phyloP scores from a whole-genome alignment of 2,888 invertebrate species.

The Trichacis sp. region DNA sequence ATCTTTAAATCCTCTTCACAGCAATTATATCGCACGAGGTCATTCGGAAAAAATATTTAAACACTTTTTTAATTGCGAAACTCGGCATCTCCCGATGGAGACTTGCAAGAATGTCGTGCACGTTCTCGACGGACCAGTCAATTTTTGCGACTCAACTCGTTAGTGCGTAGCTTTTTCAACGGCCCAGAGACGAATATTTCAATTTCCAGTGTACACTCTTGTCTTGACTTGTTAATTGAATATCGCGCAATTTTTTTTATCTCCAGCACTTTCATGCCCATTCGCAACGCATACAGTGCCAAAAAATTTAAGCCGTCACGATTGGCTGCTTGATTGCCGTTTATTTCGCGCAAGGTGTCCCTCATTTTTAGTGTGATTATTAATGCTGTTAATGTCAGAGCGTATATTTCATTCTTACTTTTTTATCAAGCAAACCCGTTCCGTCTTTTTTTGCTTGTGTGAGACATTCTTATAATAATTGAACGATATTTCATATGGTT shows the following conservation, averaged over 20 bases:
- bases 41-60: no score
- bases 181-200: slow-evolving; percentile 8
- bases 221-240: not conserved
- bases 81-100: no score
- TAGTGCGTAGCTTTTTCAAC: not conserved
- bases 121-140: no score
- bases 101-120: no score
- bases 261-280: no score
- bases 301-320: not conserved
- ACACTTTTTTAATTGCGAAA: no score
- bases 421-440: not conserved
- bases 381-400: not conserved
- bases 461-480: no score
- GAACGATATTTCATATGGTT: no score
- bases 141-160: no score
- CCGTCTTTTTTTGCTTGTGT: no score
- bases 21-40: no score
- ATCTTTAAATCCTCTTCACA: no score
- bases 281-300: not conserved
- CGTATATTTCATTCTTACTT: not conserved
- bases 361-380: not conserved
- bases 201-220: not conserved
- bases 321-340: slow-evolving; percentile 2
- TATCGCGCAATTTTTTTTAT: not conserved
- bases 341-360: not conserved